Evolutionary conservation across 2,113 vertebrate species (phyloP), one percentile per base, ranked within the genome.

Genomic region (Rhabdornis inornatus): DNA sequence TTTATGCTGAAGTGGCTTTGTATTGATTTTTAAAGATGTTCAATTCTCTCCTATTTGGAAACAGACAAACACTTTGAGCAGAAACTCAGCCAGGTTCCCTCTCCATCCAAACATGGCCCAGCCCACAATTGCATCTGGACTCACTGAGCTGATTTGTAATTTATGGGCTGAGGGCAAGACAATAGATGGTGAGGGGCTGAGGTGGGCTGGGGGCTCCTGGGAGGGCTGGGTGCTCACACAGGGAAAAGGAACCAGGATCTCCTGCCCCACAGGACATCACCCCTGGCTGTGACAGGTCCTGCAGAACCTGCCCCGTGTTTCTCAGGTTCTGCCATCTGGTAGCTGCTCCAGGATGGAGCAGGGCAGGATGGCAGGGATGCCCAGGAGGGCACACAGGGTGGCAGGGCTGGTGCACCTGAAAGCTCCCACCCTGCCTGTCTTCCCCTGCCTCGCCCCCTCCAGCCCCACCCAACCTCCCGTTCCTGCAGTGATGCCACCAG

Each of bases 1-100:
- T 87, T 95, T 91, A 79, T 82, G 59, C 91, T 66, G 78, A 89
- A 94, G 87, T 76, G 66, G 83, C 74, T 94, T 79, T 87, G 90
- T 89, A 97, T 96, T 80, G 96, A 96, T 97, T 96, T 94, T 84
- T 92, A 85, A 87, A 96, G 92, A 94, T 66, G 92, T 87, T 91
- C 87, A 65, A 23, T 80, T 92, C 80, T 52, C 87, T 93, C n/a
- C 19, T 92, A 33, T 94, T 94, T 89, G 92, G 83, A 95, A 94
- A 89, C 10, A 87, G 71, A 90, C 68, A 90, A 83, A 74, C 68
- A 9, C 88, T 91, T 55, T 9, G 21, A 66, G 76, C 82, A 90
- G 90, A 61, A 76, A 44, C 87, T 78, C 70, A 39, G 83, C 25
- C 35, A 2, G 7, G 4, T 25, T 90, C 33, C 66, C 66, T 64